A percentile compares a stretch with the other conserved stretches of the same genome.
phyloP scores from a whole-genome alignment of 2,888 invertebrate genomes.

The Amphipoea oculea region DNA sequence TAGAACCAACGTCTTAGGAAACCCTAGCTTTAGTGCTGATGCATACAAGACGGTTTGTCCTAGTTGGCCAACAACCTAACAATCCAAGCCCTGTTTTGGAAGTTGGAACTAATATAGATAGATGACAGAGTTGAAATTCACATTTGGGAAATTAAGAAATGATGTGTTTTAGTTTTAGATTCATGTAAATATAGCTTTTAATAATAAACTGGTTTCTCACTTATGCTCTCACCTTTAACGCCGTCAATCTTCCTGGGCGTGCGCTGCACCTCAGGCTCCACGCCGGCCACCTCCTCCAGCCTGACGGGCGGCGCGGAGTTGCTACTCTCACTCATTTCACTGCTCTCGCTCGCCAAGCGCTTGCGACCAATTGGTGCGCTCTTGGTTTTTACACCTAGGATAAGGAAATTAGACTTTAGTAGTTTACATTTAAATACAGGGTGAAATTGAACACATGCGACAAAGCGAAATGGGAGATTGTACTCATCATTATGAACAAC shows the following conservation, averaged over 20 bases:
- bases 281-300: conserved; percentile 86
- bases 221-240: conserved; percentile 80
- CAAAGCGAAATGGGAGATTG: no score
- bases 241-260: conserved; percentile 89
- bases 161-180: neutral
- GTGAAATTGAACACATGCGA: no score
- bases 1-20: neutral
- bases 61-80: neutral
- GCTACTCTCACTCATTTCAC: conserved; percentile 86
- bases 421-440: no score
- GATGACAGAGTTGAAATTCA: neutral
- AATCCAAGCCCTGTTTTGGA: neutral
- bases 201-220: conserved; percentile 35
- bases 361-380: conserved; percentile 73
- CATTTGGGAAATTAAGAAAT: neutral
- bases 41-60: neutral
- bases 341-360: conserved; percentile 86
- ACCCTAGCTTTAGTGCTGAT: neutral
- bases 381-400: conserved; percentile 77
- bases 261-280: conserved; percentile 89
- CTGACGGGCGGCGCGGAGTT: conserved; percentile 83
- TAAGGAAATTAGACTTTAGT: neutral
- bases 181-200: neutral
- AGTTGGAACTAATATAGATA: neutral
- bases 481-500: no score